phyloP scores from a whole-genome alignment of 2,797 vertebrate species.

The Artibeus lituratus region DNA sequence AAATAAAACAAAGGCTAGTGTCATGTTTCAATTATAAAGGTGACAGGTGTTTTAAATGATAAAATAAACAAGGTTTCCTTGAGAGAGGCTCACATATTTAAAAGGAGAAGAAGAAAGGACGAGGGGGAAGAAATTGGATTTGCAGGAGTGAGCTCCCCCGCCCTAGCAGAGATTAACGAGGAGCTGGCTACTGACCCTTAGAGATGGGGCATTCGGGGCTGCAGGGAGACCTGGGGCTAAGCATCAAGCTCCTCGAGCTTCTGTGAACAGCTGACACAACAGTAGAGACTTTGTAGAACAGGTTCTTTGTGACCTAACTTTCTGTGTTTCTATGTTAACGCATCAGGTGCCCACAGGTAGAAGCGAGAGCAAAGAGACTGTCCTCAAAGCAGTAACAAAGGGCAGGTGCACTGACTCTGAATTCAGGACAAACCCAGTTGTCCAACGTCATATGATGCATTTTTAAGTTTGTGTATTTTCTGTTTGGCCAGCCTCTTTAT shows the following conservation, averaged over 20 bases:
- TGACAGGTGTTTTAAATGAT: background rate
- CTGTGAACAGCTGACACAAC: too few species aligned
- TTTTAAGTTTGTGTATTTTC: background rate
- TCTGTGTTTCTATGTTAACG: background rate
- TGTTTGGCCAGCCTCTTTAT: background rate
- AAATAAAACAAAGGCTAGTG: background rate
- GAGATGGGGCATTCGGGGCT: background rate
- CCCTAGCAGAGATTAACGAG: background rate
- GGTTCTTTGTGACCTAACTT: background rate
- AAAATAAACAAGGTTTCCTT: background rate
- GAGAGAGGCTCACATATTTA: background rate
- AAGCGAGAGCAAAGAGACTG: background rate
- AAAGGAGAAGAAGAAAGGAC: background rate
- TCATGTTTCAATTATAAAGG: background rate
- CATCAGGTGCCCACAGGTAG: background rate
- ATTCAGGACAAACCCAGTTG: background rate
- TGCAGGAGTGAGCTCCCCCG: background rate
- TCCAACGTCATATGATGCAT: background rate
- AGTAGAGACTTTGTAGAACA: background rate
- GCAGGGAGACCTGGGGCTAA: background rate
- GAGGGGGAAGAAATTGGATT: background rate
- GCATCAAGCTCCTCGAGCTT: background rate
- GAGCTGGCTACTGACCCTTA: background rate
- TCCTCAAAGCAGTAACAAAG: background rate
- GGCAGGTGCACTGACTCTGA: background rate